Conservation (phyloP, 2,888 invertebrate genomes). For the Xestoiulus laeticollis region DNA sequence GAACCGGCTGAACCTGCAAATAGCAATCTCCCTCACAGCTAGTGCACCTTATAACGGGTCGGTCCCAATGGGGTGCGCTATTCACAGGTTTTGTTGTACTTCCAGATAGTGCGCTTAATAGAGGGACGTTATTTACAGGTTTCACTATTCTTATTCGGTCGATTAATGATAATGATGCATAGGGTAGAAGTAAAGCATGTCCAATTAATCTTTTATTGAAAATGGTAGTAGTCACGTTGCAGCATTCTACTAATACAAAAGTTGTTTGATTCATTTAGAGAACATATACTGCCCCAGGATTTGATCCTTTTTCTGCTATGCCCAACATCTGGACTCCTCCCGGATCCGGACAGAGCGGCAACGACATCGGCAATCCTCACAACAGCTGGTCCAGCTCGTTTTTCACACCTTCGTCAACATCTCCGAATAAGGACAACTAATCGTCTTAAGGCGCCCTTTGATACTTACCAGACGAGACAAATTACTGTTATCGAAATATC, state of each 20-base stretch:
- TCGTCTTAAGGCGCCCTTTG: background rate
- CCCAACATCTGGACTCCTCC: conserved; percentile 54
- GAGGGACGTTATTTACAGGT: too few species aligned
- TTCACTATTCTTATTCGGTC: too few species aligned
- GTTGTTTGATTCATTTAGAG: background rate
- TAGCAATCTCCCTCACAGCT: too few species aligned
- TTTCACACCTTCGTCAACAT: background rate
- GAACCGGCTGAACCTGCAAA: too few species aligned
- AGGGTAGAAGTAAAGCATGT: too few species aligned
- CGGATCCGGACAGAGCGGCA: background rate
- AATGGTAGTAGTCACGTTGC: too few species aligned
- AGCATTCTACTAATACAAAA: background rate
- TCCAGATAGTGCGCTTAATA: too few species aligned
- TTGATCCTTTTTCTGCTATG: conserved; percentile 71
- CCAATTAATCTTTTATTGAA: too few species aligned
- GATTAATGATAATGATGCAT: too few species aligned
- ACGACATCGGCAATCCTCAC: background rate
- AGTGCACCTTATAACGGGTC: too few species aligned
- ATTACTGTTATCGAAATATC: background rate
- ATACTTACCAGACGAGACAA: background rate
- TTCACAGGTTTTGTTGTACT: too few species aligned
- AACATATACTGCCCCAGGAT: conserved; percentile 65
- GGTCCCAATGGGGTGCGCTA: too few species aligned
- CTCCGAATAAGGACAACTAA: background rate
- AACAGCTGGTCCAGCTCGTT: background rate